Evolutionary conservation across 2,113 vertebrate species (phyloP).

Genomic region (Oxygymnocypris stewartii): DNA sequence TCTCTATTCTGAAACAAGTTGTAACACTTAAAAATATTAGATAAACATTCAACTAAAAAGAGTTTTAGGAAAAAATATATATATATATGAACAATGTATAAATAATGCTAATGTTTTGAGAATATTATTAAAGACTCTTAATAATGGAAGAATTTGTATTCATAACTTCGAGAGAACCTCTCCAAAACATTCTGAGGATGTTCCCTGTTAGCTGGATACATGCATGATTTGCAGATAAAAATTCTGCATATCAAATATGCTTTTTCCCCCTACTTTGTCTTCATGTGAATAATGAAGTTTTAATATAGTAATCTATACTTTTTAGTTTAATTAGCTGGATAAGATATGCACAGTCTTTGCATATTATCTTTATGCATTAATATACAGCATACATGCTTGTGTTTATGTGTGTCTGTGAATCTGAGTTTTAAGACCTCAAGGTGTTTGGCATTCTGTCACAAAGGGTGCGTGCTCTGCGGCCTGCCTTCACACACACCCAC

Average conservation of each 20-base stretch:
- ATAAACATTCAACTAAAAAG: not conserved
- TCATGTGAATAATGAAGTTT: not conserved
- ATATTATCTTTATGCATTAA: not conserved
- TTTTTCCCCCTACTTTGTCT: not conserved
- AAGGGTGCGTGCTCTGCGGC: slow-evolving; percentile 45
- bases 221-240: not conserved
- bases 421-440: slow-evolving; percentile 53
- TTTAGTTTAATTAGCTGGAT: not conserved
- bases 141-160: not conserved
- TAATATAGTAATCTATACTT: not conserved
- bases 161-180: not conserved
- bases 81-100: not conserved
- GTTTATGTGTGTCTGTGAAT: slow-evolving; percentile 14
- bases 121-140: not conserved
- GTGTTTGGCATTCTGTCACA: slow-evolving; percentile 61
- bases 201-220: not conserved
- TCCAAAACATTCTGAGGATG: not conserved
- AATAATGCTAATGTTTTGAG: not conserved
- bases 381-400: not conserved
- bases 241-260: not conserved
- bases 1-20: too few relatives aligned
- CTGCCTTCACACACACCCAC: slow-evolving; percentile 40
- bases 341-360: not conserved
- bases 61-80: too few relatives aligned
- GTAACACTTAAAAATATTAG: too few relatives aligned